Evolutionary conservation across 2,888 invertebrate genomes (phyloP), one percentile per base, ranked within the genome.

Genomic region (Dysmachus trigonus): DNA sequence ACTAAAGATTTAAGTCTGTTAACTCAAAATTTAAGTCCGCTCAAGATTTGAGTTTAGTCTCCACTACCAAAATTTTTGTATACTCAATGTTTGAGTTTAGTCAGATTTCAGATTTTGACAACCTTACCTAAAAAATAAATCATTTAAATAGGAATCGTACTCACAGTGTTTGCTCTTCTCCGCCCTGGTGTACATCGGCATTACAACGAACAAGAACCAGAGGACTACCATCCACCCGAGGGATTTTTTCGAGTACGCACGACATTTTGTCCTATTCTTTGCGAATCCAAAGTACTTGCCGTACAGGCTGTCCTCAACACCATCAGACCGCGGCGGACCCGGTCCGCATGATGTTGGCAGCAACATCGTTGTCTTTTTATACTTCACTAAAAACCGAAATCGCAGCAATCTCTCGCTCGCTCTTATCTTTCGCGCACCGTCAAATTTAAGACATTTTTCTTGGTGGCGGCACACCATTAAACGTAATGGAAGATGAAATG

Each of bases 161-260:
- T 84, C 71, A 84, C 84, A 84, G 71, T 84, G 84, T 41, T 84
- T 84, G 73, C 84, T 84, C 72, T 84, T 84, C 53, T 84, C 84
- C 27, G 84, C 84, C 10, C 30, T 33, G 27, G 41, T 31, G 33
- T n/a, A n/a, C 27, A 18, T 82, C 15, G 82, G 62, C 27, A 71
- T 33, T 13, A 35, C 35, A 15, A 82, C 18, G 35, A 82, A 62
- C 35, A 53, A 35, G 18, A 82, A 82, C 53, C 82, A 82, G 22
- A 82, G 35, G 38, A 82, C 35, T 71, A 82, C 35, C 33, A 62
- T 82, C 62, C 82, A 82, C 71, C 62, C 62, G 5, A 82, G 31
- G 22, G 82, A 47, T 35, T 82, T 82, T 18, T 82, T 53, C 31
- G 22, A 62, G 13, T 71, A 71, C 13, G 35, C 71, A 41, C 82